These are phyloP conservation scores for Anthoscopus minutus DNA, from an alignment of 2,113 vertebrate species.

Conservation along the genomic window DNA sequence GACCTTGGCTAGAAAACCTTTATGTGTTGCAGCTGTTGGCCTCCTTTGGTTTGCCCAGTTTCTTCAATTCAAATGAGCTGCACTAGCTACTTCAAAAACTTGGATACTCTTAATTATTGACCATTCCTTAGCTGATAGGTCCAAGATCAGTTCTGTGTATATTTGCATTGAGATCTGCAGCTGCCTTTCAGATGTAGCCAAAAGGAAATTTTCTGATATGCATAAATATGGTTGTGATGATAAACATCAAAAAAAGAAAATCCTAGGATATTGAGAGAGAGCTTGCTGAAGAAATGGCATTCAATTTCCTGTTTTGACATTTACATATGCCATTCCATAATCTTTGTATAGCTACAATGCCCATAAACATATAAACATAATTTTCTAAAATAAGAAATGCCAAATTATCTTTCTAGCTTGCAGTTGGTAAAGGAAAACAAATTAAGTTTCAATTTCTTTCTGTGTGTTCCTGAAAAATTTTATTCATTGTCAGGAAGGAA, in stretches of 20 bases:
- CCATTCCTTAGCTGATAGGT: background rate
- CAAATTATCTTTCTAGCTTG: slow-evolving; percentile 66
- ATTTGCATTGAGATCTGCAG: slow-evolving; percentile 40
- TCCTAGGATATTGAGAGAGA: slow-evolving; percentile 49
- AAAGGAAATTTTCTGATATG: slow-evolving; percentile 66
- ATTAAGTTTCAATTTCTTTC: slow-evolving; percentile 69
- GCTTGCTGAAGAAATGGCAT: slow-evolving; percentile 39
- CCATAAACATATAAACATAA: slow-evolving; percentile 56
- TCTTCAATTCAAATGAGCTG: background rate
- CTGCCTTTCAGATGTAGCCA: slow-evolving; percentile 61
- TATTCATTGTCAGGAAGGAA: slow-evolving; percentile 57
- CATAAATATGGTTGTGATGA: slow-evolving; percentile 65
- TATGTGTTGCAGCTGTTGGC: background rate
- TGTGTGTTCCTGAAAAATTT: slow-evolving; percentile 34
- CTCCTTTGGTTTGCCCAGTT: background rate
- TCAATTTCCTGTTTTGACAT: slow-evolving; percentile 69
- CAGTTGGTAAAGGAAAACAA: slow-evolving; percentile 65
- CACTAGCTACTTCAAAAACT: background rate
- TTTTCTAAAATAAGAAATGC: slow-evolving; percentile 66
- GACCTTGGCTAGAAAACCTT: background rate
- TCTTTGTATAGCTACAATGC: slow-evolving; percentile 50
- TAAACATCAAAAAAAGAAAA: slow-evolving; percentile 63
- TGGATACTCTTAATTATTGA: background rate
- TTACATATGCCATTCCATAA: slow-evolving; percentile 51
- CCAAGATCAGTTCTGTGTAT: slow-evolving; percentile 25